Evolutionary conservation across 1,140 invertebrate species (phyloP).

Genomic region (Eumaeus atala): DNA sequence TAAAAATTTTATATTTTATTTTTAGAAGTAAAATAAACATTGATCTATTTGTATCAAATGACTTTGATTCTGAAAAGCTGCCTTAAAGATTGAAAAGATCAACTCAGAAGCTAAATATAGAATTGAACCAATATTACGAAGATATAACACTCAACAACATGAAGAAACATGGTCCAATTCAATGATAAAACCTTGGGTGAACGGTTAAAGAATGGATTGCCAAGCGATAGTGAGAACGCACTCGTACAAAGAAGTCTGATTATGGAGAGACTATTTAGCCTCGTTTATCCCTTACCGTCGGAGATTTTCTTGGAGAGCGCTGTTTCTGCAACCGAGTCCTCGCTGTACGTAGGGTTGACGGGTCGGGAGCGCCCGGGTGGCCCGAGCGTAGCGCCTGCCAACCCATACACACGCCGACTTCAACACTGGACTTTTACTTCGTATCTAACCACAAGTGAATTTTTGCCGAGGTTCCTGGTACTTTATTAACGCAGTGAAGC

Average conservation of each 20-base stretch:
- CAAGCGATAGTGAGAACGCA: constrained; percentile 19
- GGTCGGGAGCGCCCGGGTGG: constrained; percentile 52
- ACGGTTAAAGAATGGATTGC: no score
- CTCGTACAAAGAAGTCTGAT: constrained; percentile 27
- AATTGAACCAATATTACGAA: no score
- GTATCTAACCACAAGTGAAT: constrained; percentile 11
- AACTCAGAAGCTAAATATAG: no score
- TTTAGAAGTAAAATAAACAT: no score
- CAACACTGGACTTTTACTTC: constrained; percentile 36
- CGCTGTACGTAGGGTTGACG: constrained; percentile 82
- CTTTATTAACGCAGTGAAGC: not conserved
- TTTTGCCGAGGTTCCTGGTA: no score
- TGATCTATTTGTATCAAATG: no score
- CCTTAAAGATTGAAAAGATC: not conserved
- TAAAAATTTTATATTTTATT: no score
- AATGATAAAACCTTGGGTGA: no score
- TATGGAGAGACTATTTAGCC: constrained; percentile 26
- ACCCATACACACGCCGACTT: constrained; percentile 59
- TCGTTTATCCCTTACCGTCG: constrained; percentile 80
- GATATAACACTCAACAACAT: no score
- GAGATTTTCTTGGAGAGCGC: constrained; percentile 86
- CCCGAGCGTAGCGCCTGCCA: constrained; percentile 60
- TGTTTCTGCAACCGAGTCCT: constrained; percentile 85
- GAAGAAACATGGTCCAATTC: no score
- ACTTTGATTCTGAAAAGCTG: constrained; percentile 1